Evolutionary conservation across 2,888 invertebrate genomes (phyloP).

Genomic region (Drosophila vallismaia): DNA sequence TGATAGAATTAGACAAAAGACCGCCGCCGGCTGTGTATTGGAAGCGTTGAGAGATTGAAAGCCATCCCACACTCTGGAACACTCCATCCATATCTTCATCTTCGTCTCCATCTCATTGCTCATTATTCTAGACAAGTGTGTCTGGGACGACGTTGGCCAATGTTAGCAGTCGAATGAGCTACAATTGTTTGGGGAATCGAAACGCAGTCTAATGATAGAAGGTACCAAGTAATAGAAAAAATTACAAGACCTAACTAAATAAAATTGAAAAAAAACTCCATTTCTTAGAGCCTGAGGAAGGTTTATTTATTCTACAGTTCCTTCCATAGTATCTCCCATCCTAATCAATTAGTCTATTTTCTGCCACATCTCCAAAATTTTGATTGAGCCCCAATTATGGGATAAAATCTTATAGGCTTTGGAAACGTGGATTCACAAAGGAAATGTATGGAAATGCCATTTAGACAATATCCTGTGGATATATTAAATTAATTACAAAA

Average conservation of each 20-base stretch:
- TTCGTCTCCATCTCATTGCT: conserved; percentile 35
- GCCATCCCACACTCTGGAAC: conserved; percentile 9
- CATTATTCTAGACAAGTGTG: conserved; percentile 54
- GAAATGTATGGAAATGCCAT: conserved; percentile 23
- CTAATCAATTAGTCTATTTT: conserved; percentile 4
- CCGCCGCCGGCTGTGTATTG: conserved; percentile 40
- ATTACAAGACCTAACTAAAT: background rate
- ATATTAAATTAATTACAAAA: conserved; percentile 76
- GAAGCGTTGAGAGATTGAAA: conserved; percentile 23
- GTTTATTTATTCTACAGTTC: background rate
- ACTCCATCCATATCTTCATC: conserved; percentile 5
- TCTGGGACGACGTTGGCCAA: conserved; percentile 9
- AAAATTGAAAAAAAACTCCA: background rate
- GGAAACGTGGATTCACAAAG: conserved; percentile 6
- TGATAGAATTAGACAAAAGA: conserved; percentile 74
- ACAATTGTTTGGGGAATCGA: conserved; percentile 21
- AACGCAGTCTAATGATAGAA: background rate
- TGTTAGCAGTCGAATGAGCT: conserved; percentile 13
- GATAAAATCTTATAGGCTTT: conserved; percentile 11
- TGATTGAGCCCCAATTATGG: conserved; percentile 33
- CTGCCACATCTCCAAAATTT: conserved; percentile 6
- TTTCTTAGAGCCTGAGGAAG: too few relatives aligned
- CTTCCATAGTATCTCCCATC: background rate
- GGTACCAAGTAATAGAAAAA: background rate
- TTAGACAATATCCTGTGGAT: conserved; percentile 37